Conservation (phyloP, 2,888 invertebrate species). For the Andrena trimmerana region DNA sequence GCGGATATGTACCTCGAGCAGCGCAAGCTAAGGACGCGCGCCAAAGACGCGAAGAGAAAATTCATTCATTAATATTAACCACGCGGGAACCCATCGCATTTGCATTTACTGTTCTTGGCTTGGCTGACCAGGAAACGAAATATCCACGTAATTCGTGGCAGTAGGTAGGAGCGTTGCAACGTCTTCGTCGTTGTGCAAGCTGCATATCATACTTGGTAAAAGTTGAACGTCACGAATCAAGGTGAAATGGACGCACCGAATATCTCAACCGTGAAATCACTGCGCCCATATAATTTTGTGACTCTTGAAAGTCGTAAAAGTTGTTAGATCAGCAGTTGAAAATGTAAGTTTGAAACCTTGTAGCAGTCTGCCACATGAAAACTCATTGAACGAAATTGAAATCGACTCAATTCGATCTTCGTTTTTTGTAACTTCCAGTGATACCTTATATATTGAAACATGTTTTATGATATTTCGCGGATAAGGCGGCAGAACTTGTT, state of each 20-base stretch:
- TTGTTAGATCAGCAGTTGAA: too few relatives aligned
- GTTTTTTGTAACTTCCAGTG: too few relatives aligned
- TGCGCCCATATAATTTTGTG: not conserved
- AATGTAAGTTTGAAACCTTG: too few relatives aligned
- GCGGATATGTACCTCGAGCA: conserved; percentile 30
- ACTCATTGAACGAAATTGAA: too few relatives aligned
- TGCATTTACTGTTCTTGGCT: conserved; percentile 65
- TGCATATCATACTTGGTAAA: conserved; percentile 50
- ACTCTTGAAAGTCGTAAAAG: too few relatives aligned
- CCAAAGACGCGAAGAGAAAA: conserved; percentile 62
- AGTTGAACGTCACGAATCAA: not conserved
- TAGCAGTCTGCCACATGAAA: too few relatives aligned
- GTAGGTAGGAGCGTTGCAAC: conserved; percentile 50
- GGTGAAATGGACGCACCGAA: not conserved
- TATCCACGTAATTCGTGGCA: conserved; percentile 68
- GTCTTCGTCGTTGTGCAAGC: conserved; percentile 51
- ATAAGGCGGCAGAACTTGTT: too few relatives aligned
- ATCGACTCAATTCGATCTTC: too few relatives aligned
- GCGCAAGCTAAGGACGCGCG: conserved; percentile 39
- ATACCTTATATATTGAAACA: too few relatives aligned
- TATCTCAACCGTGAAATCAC: not conserved
- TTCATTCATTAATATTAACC: conserved; percentile 69
- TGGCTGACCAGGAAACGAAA: conserved; percentile 66
- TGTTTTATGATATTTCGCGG: too few relatives aligned
- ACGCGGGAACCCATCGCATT: conserved; percentile 60